Evolutionary conservation across 1,140 invertebrate genomes (phyloP), one percentile per base, ranked within the genome.

Genomic region (Penaeus japonicus): DNA sequence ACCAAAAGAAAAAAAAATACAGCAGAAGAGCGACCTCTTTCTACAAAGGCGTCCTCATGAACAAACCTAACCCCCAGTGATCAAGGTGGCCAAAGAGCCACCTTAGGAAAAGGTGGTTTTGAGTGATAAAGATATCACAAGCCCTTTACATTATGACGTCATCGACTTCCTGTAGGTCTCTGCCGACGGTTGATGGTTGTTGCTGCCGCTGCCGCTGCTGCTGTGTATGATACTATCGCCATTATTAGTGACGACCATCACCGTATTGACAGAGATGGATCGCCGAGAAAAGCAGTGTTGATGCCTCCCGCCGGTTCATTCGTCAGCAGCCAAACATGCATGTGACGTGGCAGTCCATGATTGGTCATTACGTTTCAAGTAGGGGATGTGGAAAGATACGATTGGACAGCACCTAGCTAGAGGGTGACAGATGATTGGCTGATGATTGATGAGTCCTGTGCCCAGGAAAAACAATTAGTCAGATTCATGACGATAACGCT

Each of bases 391-490:
- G 86, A 82, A 39, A 55, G 62, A 82, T 75, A 65, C 47, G 86
- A 87, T 70, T 80, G 85, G 79, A 81, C 65, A 73, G 79, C 55
- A 47, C 78, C 54, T 35, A 35, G 79, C 78, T 62, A 27, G 24
- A 47, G 39, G 86, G 62, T 83, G 86, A 87, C 86, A 87, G 55
- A 70, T 87, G 86, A 87, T 87, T 87, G 86, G 86, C 32, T 39
- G 86, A 87, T 87, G 86, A 87, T 87, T 62, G 86, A 87, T 82
- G 86, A 82, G 65, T 65, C 75, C 15, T 55, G 86, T 75, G 78
- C 86, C 86, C 35, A 47, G 53, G 65, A 57, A 87, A 87, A 87
- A 87, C 86, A 87, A 87, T 87, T 87, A 87, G 86, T 87, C 86
- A 87, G 86, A 87, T 87, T 87, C 86, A 57, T 35, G 86, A 27